Conservation (phyloP, 2,797 vertebrate genomes). For the Coregonus suidteri region DNA sequence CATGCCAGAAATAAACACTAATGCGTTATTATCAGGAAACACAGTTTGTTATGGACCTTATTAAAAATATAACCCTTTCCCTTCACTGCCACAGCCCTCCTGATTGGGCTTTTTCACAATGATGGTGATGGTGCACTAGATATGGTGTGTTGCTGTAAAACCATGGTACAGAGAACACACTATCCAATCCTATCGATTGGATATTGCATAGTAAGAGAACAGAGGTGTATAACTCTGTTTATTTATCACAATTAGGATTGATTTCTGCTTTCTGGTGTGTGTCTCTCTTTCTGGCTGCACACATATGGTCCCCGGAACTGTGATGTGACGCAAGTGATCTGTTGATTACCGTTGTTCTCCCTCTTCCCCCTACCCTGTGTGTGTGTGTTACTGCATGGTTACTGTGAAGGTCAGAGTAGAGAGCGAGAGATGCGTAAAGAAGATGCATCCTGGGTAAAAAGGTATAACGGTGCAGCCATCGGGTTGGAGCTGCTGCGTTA, state of each 20-base stretch:
- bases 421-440: conserved; percentile 54
- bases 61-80: conserved; percentile 70
- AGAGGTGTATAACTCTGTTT: conserved; percentile 4
- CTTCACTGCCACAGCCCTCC: conserved; percentile 46
- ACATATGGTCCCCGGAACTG: neutral
- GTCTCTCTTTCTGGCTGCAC: too few species aligned
- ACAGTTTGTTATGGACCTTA: conserved; percentile 75
- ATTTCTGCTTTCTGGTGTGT: conserved; percentile 9
- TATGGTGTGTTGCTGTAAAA: conserved; percentile 14
- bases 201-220: conserved; percentile 1
- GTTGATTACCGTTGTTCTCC: neutral
- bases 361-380: conserved; percentile 25
- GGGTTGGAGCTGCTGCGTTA: conserved; percentile 38
- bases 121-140: conserved; percentile 17
- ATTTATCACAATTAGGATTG: conserved; percentile 29
- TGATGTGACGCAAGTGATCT: too few species aligned
- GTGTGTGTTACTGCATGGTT: conserved; percentile 23
- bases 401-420: conserved; percentile 63
- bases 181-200: conserved; percentile 17
- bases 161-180: conserved; percentile 5
- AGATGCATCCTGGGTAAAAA: conserved; percentile 53
- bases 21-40: conserved; percentile 78
- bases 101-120: conserved; percentile 66
- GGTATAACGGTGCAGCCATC: conserved; percentile 48
- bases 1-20: conserved; percentile 79